phyloP scores from a whole-genome alignment of 2,888 invertebrate species.

The Polymixis flavicincta region DNA sequence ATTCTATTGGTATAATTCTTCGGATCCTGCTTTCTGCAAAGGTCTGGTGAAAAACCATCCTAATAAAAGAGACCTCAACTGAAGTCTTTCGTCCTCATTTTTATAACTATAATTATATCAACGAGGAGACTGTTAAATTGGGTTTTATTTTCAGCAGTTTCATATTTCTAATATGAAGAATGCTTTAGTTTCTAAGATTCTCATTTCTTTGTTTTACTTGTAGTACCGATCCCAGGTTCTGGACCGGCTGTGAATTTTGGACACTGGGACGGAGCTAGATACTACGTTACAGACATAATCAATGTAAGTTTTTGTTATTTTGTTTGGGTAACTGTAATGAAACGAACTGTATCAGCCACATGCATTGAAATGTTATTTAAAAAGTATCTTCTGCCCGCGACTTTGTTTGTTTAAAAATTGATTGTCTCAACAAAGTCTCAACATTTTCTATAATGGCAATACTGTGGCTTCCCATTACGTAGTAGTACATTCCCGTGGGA shows the following conservation, averaged over 20 bases:
- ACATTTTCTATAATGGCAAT: neutral
- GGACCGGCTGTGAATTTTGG: neutral
- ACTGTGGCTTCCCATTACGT: neutral
- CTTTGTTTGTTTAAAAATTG: neutral
- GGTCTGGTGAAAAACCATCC: neutral
- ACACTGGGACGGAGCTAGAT: neutral
- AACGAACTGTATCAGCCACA: neutral
- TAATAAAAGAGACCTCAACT: neutral
- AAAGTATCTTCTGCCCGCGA: neutral
- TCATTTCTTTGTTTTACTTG: conserved; percentile 1
- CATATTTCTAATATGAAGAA: neutral
- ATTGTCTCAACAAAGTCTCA: too few species aligned
- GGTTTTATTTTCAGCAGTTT: neutral
- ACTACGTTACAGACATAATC: conserved; percentile 2
- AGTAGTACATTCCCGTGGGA: neutral
- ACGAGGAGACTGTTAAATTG: neutral
- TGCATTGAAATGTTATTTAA: neutral
- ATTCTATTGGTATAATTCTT: neutral
- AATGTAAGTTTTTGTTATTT: conserved; percentile 4
- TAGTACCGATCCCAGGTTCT: neutral
- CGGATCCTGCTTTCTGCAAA: neutral
- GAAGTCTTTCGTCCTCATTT: too few species aligned
- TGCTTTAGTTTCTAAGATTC: neutral
- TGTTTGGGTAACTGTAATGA: conserved; percentile 26
- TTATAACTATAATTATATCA: neutral